Evolutionary conservation across 2,797 vertebrate species (phyloP).

Genomic region (Sebastes nivosus): DNA sequence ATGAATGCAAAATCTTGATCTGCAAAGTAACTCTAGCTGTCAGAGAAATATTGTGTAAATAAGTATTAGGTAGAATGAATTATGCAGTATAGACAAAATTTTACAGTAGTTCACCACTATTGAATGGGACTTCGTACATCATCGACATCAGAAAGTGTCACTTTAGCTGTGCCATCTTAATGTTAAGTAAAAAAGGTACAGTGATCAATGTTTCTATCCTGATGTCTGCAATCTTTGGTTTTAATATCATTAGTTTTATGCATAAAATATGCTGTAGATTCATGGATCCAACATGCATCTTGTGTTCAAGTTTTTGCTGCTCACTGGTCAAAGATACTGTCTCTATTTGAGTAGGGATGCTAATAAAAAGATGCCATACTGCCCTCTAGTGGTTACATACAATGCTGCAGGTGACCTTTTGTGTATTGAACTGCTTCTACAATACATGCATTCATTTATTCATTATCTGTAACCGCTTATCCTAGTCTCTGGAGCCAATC

Average conservation of each 20-base stretch:
- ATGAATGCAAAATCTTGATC: not conserved
- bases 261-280: not conserved
- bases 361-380: not conserved
- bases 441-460: not conserved
- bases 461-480: too few species aligned
- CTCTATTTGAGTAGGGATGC: not conserved
- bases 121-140: not conserved
- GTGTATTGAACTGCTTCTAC: not conserved
- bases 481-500: too few species aligned
- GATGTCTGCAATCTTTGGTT: not conserved
- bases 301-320: not conserved
- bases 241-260: not conserved
- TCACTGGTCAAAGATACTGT: not conserved
- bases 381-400: slow-evolving; percentile 32
- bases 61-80: not conserved
- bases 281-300: not conserved
- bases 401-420: slow-evolving; percentile 1
- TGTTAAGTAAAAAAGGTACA: not conserved
- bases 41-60: not conserved
- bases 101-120: fast-evolving
- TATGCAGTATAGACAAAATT: not conserved
- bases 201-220: not conserved
- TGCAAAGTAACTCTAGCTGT: not conserved
- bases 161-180: not conserved
- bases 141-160: not conserved